Conservation (phyloP, 2,888 invertebrate species). For the Muscina levida region DNA sequence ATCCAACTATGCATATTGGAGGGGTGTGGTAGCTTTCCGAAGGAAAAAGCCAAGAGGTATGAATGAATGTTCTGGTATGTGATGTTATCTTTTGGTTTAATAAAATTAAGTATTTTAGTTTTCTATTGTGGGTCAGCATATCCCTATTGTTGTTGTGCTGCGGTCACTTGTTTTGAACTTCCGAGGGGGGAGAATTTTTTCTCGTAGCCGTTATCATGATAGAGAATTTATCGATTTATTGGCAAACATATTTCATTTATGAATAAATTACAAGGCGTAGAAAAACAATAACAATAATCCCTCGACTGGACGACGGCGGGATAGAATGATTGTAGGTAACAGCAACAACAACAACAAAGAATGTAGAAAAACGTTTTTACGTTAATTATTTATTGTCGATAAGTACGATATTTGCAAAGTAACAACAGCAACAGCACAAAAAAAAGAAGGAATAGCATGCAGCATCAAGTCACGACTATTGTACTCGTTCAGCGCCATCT, state of each 20-base stretch:
- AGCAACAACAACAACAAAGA: constrained; percentile 15
- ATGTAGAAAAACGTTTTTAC: constrained; percentile 42
- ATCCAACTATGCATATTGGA: constrained; percentile 10
- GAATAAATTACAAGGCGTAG: constrained; percentile 59
- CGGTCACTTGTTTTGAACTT: neutral
- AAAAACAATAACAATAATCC: constrained; percentile 39
- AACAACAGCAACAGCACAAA: too few relatives aligned
- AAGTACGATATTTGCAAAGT: constrained; percentile 42
- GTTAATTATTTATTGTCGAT: constrained; percentile 61
- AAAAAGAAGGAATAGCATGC: constrained; percentile 59
- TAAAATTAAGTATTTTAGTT: constrained; percentile 55
- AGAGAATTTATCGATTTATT: constrained; percentile 60
- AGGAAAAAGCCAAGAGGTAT: too few relatives aligned
- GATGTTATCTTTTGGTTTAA: constrained; percentile 50
- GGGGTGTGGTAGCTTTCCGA: constrained; percentile 38
- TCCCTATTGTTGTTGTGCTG: constrained; percentile 22
- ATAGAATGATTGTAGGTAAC: constrained; percentile 15
- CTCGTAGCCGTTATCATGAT: constrained; percentile 38
- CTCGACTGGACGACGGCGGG: neutral
- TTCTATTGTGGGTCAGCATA: neutral
- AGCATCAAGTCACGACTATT: constrained; percentile 61
- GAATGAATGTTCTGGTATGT: constrained; percentile 49
- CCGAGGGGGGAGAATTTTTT: constrained; percentile 22
- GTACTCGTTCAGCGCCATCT: constrained; percentile 56
- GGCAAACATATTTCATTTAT: constrained; percentile 59